Conservation (phyloP, 1,140 invertebrate genomes). For the Neoseiulus cucumeris region DNA sequence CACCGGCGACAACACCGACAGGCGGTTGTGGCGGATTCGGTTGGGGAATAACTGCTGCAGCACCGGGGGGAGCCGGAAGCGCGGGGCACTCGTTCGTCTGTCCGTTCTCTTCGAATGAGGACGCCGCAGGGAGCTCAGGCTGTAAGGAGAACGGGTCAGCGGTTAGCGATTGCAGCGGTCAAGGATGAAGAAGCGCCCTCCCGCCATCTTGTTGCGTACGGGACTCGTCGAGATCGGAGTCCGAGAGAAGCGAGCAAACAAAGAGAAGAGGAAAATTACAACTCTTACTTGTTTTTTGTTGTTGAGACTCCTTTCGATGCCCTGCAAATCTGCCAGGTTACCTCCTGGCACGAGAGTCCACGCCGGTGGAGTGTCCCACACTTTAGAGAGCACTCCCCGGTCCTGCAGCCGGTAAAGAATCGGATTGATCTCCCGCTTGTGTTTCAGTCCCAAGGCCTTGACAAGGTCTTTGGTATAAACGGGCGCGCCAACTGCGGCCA, state of each 20-base stretch:
- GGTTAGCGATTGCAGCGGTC: background rate
- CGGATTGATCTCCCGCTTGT: conserved; percentile 23
- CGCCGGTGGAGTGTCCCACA: conserved; percentile 19
- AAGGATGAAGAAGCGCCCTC: background rate
- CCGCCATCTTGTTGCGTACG: background rate
- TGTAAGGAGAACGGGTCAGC: background rate
- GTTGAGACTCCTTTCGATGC: conserved; percentile 13
- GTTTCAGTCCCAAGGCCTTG: conserved; percentile 20
- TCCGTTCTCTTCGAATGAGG: conserved; percentile 10
- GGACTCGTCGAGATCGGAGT: background rate
- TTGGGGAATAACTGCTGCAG: conserved; percentile 4
- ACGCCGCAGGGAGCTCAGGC: conserved; percentile 10
- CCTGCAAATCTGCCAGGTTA: conserved; percentile 12
- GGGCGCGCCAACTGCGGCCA: conserved; percentile 16
- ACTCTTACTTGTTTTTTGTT: background rate
- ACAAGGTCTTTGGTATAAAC: conserved; percentile 22
- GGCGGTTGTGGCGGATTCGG: background rate
- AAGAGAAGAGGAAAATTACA: background rate
- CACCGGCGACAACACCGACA: background rate
- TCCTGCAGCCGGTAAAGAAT: conserved; percentile 22
- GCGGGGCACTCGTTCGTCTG: conserved; percentile 10
- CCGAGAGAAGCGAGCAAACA: background rate
- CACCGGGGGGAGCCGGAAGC: conserved; percentile 9
- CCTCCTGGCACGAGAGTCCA: conserved; percentile 18
- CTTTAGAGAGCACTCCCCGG: conserved; percentile 20